phyloP scores from a whole-genome alignment of 2,888 invertebrate species.

The Druceiella hillmani region DNA sequence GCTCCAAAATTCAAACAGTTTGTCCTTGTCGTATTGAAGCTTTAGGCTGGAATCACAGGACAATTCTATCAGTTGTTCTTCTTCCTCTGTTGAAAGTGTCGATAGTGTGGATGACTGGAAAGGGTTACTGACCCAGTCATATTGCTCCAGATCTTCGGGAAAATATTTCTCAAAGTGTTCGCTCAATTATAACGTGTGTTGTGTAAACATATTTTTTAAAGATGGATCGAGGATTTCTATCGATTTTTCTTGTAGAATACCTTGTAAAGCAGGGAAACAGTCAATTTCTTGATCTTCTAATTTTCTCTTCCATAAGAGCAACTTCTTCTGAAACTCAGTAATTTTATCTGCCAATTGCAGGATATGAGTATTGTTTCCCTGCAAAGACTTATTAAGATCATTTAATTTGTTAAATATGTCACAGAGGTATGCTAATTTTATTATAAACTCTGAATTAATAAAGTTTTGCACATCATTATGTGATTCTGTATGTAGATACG shows the following conservation, averaged over 20 bases:
- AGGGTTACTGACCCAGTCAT: slow-evolving; percentile 18
- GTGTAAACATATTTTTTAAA: slow-evolving; percentile 19
- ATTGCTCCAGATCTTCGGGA: slow-evolving; percentile 19
- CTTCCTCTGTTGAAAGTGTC: slow-evolving; percentile 20
- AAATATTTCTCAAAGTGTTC: slow-evolving; percentile 16
- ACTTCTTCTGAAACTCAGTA: slow-evolving; percentile 13
- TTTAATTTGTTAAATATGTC: too few relatives aligned
- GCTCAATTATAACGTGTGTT: slow-evolving; percentile 14
- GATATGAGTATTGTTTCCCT: slow-evolving; percentile 14
- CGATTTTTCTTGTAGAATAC: slow-evolving; percentile 16
- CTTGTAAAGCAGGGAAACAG: slow-evolving; percentile 20
- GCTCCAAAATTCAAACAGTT: slow-evolving; percentile 18
- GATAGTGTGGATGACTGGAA: slow-evolving; percentile 15
- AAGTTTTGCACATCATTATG: slow-evolving; percentile 11
- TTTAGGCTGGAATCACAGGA: slow-evolving; percentile 22
- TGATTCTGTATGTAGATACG: too few relatives aligned
- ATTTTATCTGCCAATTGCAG: slow-evolving; percentile 14
- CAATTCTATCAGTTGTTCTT: slow-evolving; percentile 23
- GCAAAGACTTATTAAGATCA: slow-evolving; percentile 16
- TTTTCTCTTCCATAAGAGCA: slow-evolving; percentile 21
- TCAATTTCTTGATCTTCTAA: slow-evolving; percentile 4
- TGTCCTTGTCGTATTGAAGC: slow-evolving; percentile 19
- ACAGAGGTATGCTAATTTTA: slow-evolving; percentile 18
- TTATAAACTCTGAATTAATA: slow-evolving; percentile 12
- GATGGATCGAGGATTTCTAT: slow-evolving; percentile 11